Evolutionary conservation across 2,888 invertebrate species (phyloP), one percentile per base, ranked within the genome.

Genomic region (Bombylius discolor): DNA sequence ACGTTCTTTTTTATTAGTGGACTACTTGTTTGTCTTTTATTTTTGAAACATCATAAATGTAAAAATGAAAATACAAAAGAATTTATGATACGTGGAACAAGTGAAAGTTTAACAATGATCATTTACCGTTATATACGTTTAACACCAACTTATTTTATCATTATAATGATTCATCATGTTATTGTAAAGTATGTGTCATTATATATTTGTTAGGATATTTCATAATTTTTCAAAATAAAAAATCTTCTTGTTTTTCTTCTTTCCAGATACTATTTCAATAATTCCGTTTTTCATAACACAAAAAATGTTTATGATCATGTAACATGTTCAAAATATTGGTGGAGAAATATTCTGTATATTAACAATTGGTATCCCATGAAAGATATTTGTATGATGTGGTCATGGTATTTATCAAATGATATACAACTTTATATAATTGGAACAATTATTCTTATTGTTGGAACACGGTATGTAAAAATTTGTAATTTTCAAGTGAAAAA

Each of bases 1-100:
- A 87, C 88, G 5, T 90, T 90, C 75, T 90, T 89, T 76, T 89
- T 88, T 65, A 87, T 90, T 62, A 88, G 89, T 85, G 89, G 88
- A 5, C 76, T 88, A 49, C 76, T 89, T 58, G 83, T 88, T 47
- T 84, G 87, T 0, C 77, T 87, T 58, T 77, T 86, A 7, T 88
- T 84, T 68, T 78, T 87, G 1, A 45, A 45, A 14, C 45, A 45
- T 14, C 14, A 45, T 45, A 7, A 44, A 12, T 9, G 11, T 9
- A 44, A 12, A 9, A 45, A 45, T 14, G 12, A n/a, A n/a, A 63
- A 64, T 52, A 61, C 64, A 61, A n/a, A 63, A 1, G 59, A 58
- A 39, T 70, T 68, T 53, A 47, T 67, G 1, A 61, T 59, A 32
- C 64, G 63, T 49, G 66, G 68, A 55, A 58, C 63, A 44, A 8